A percentile compares a stretch with the other conserved stretches of the same genome.
These are phyloP conservation scores for Venusia cambrica DNA, from an alignment of 2,888 invertebrate genomes.

Conservation along the genomic window DNA sequence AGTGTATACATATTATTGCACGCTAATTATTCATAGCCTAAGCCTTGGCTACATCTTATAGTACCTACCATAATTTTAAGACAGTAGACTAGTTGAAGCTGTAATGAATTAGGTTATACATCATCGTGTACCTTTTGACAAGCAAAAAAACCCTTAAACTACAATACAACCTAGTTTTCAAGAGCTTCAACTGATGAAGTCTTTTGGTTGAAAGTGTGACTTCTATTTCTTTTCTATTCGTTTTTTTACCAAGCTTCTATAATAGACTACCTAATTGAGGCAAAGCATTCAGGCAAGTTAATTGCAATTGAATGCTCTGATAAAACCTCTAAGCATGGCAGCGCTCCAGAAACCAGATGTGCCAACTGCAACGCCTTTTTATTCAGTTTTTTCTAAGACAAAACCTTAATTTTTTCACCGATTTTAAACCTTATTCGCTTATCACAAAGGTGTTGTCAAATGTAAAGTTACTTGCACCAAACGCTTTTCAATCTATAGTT, in stretches of 20 bases:
- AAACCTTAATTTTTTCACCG: slow-evolving; percentile 42
- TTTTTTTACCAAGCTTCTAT: slow-evolving; percentile 3
- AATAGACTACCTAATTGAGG: slow-evolving; percentile 17
- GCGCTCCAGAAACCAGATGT: slow-evolving; percentile 54
- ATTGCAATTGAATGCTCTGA: slow-evolving; percentile 27
- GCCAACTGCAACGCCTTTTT: slow-evolving; percentile 51
- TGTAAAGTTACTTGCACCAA: slow-evolving; percentile 25
- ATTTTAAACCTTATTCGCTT: slow-evolving; percentile 19
- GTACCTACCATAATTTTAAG: too few relatives aligned
- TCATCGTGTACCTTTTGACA: too few relatives aligned
- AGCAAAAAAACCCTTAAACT: too few relatives aligned
- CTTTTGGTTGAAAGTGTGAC: too few relatives aligned
- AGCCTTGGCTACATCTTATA: too few relatives aligned
- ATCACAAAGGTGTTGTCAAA: slow-evolving; percentile 5
- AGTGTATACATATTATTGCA: too few relatives aligned
- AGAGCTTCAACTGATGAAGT: too few relatives aligned
- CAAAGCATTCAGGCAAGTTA: slow-evolving; percentile 13
- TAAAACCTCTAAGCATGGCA: slow-evolving; percentile 36
- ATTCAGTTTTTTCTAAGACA: slow-evolving; percentile 42
- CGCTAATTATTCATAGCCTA: too few relatives aligned
- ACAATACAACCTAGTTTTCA: too few relatives aligned
- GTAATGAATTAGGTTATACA: too few relatives aligned
- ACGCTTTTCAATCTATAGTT: slow-evolving; percentile 46
- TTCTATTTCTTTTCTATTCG: too few relatives aligned
- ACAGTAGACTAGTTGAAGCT: too few relatives aligned